Conservation (phyloP, 2,113 vertebrate genomes). For the Sinocyclocheilus anophthalmus region DNA sequence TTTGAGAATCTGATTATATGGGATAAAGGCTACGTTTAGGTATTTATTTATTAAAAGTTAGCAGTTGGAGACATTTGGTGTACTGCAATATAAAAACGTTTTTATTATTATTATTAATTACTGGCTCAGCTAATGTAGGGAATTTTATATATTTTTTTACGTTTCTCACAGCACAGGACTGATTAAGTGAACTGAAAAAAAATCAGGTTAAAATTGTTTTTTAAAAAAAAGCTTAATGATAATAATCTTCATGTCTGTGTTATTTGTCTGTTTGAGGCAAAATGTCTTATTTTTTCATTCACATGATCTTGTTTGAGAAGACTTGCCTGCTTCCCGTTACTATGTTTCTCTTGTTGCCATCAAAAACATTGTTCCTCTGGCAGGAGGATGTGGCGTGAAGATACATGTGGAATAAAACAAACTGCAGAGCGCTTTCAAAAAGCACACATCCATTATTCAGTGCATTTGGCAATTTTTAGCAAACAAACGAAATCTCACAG, state of each 20-base stretch:
- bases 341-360: constrained; percentile 14
- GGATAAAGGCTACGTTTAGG: too few species aligned
- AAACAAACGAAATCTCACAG: constrained; percentile 17
- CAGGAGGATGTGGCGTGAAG: constrained; percentile 11
- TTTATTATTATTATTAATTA: too few species aligned
- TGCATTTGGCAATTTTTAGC: not conserved
- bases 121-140: not conserved
- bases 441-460: not conserved
- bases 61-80: not conserved
- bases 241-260: not conserved
- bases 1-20: too few species aligned
- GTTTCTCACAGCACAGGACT: not conserved
- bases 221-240: too few species aligned
- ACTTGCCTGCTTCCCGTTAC: not conserved
- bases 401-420: constrained; percentile 33
- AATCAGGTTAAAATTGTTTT: not conserved
- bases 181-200: not conserved
- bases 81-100: not conserved
- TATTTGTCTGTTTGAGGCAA: not conserved
- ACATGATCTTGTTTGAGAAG: not conserved
- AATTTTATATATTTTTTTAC: not conserved
- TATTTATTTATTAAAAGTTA: not conserved
- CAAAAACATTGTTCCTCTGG: constrained; percentile 18
- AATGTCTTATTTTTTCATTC: not conserved
- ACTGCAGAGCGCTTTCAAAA: constrained; percentile 25